Base-by-base conservation (phyloP, 2,797 vertebrate genomes). In the Phrynocephalus forsythii region DNA sequence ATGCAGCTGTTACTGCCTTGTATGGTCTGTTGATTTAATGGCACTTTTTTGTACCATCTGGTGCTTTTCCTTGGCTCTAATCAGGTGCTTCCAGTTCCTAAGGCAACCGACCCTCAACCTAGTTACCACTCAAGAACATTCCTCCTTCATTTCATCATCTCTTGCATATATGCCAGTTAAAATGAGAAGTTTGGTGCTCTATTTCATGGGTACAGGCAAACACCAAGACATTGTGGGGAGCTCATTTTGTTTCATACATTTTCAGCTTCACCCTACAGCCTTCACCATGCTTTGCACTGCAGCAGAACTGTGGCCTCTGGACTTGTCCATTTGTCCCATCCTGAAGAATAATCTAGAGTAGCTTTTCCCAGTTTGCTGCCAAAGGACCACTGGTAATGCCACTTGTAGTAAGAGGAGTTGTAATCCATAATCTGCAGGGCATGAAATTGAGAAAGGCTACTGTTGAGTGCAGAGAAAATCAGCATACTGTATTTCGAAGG, bases 61-160 rank as follows among this genome's bases (percentile, higher is more conserved):
- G 72, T 90, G 52, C 44, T 85, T 91, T 90, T 87, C 79, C 86
- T 77, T 88, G 90, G 79, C 75, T 85, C 38, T 77, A 60, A 87
- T 79, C 89, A 92, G 87, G 79, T 88, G 89, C 67, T 93, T 90
- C 72, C 86, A 83, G 91, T 94, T 92, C 78, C 92, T 91, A 91
- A 89, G 85, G 89, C 90, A 94, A 94, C 87, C 2, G 81, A 85
- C 80, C 83, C 52, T 87, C 83, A 88, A 78, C 75, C 77, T 88
- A 63, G 60, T 67, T 79, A 83, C 81, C 86, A 88, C 75, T 86
- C n/a, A 67, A 77, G 67, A 88, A 79, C 83, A 85, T 78, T 85
- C 48, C 56, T 56, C 33, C 44, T 82, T 85, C 26, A 82, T 82
- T 56, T 60, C 60, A 52, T 87, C 82, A 30, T 68, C 60, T 80